Base-by-base conservation (phyloP, 2,113 vertebrate species). In the Chaetorhynchus papuensis region DNA sequence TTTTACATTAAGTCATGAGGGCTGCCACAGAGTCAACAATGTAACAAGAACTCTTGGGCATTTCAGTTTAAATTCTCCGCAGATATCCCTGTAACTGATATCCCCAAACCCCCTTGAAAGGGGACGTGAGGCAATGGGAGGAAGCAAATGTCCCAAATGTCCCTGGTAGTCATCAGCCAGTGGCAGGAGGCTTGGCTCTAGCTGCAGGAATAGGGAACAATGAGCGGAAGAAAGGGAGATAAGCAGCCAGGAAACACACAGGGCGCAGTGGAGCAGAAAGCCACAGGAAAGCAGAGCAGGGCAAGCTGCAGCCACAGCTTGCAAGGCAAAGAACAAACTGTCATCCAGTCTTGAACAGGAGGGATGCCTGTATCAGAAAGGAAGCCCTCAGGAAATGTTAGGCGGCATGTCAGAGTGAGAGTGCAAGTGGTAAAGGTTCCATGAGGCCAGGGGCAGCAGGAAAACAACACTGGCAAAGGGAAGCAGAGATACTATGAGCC, bases 201-300 rank as follows among this genome's bases (percentile, higher is more conserved):
- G 85, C 85, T 50, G 75, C 26, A 11, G 90, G 59, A 86, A 68
- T 2, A 3, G 44, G 71, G 44, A 78, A 94, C 85, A 91, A 86
- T 83, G 79, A 54, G 47, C 1, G 39, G 92, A 95, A 95, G 45
- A 93, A 61, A 49, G 16, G 53, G n/a, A 92, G 64, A 95, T 90
- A 94, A 92, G 64, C 31, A 59, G 76, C 54, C 85, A 86, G 94
- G 88, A 96, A 96, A 59, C 83, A 85, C 65, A 31, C 30, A 31
- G 47, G 77, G 57, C 53, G 78, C 14, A 57, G 30, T 0, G 0
- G 26, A 64, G 35, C 52, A 89, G 81, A 82, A 76, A 94, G 27
- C n/a, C 12, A 4, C 52, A 11, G 56, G 77, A 37, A 56, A 87
- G 74, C 53, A 89, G 45, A 77, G 39, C 39, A 37, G 8, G 42